phyloP scores from a whole-genome alignment of 2,888 invertebrate genomes.

The Epirrhoe tristata region DNA sequence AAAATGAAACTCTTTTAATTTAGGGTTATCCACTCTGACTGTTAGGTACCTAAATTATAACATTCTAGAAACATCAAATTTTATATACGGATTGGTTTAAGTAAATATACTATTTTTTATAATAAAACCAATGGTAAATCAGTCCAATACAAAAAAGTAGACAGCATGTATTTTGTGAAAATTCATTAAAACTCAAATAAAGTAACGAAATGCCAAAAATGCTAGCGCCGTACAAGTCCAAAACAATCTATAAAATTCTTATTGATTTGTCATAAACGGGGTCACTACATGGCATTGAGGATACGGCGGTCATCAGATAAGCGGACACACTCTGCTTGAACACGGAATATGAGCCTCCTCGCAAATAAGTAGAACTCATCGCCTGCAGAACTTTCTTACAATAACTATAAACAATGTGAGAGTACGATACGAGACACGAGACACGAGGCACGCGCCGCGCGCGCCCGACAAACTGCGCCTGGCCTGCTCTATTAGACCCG shows the following conservation, averaged over 20 bases:
- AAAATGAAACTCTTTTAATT: background rate
- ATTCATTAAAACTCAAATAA: background rate
- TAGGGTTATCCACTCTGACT: background rate
- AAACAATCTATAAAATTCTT: constrained; percentile 7
- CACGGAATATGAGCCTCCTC: constrained; percentile 19
- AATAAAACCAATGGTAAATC: too few relatives aligned
- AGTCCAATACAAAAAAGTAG: background rate
- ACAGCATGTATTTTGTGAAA: background rate
- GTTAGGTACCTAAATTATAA: too few relatives aligned
- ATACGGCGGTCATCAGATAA: constrained; percentile 10
- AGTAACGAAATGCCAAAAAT: background rate
- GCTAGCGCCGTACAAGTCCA: background rate
- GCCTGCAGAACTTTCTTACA: background rate
- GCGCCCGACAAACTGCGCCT: too few relatives aligned
- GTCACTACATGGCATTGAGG: background rate
- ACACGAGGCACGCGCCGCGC: too few relatives aligned
- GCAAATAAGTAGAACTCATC: constrained; percentile 14
- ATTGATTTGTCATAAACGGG: constrained; percentile 10
- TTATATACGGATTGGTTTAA: too few relatives aligned
- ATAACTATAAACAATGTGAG: constrained; percentile 3
- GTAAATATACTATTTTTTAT: too few relatives aligned
- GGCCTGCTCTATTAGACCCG: too few relatives aligned
- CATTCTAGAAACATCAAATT: too few relatives aligned
- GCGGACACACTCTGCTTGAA: constrained; percentile 31
- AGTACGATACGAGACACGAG: too few relatives aligned